Evolutionary conservation across 2,113 vertebrate genomes (phyloP).

Genomic region (Pycnonotus jocosus): DNA sequence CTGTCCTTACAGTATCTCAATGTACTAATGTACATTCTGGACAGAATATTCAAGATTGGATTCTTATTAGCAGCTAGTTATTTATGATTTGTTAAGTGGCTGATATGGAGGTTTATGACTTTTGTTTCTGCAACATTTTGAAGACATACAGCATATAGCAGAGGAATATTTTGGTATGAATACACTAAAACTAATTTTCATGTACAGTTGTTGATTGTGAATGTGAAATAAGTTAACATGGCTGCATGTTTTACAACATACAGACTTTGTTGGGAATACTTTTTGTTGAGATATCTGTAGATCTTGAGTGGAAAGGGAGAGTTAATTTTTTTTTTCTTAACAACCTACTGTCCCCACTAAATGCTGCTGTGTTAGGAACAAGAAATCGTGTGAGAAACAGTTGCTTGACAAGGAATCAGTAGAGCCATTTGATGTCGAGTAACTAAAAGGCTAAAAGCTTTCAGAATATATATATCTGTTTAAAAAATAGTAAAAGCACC

Average conservation of each 20-base stretch:
- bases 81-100: background rate
- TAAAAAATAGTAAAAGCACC: background rate
- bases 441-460: background rate
- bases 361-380: background rate
- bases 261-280: background rate
- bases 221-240: background rate
- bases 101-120: background rate
- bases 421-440: background rate
- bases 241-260: background rate
- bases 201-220: background rate
- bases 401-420: background rate
- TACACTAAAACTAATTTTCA: background rate
- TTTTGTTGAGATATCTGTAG: background rate
- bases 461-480: background rate
- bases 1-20: background rate
- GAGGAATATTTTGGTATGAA: background rate
- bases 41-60: background rate
- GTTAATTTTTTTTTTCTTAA: background rate
- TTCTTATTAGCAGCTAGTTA: background rate
- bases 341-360: accelerated
- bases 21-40: background rate
- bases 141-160: background rate
- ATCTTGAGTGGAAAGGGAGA: background rate
- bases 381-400: background rate
- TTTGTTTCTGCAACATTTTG: background rate